Conservation (phyloP, 2,888 invertebrate species). For the Tethea ocularis region DNA sequence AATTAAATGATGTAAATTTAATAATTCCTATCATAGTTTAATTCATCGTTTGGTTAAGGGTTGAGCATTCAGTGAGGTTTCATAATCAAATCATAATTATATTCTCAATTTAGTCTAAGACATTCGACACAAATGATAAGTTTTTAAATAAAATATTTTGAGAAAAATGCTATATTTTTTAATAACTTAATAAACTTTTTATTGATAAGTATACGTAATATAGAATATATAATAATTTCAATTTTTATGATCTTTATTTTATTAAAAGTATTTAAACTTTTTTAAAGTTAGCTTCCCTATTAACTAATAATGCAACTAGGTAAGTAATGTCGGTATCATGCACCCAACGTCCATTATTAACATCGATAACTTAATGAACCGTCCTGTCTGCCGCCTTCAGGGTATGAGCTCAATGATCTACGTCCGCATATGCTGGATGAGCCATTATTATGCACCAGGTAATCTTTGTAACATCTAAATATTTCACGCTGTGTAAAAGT, state of each 20-base stretch:
- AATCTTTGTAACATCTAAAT: not conserved
- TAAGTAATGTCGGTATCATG: not conserved
- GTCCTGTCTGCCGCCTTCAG: slow-evolving; percentile 27
- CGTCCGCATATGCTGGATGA: slow-evolving; percentile 8
- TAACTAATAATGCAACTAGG: not conserved
- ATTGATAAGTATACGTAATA: no score
- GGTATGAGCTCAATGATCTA: slow-evolving; percentile 12
- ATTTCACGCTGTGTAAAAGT: not conserved
- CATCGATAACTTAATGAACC: slow-evolving; percentile 43
- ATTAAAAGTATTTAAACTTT: not conserved
- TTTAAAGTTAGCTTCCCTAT: no score
- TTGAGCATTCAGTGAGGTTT: no score
- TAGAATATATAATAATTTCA: not conserved
- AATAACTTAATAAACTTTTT: no score
- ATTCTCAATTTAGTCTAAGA: no score
- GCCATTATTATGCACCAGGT: not conserved
- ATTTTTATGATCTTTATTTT: not conserved
- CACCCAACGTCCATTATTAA: slow-evolving; percentile 21
- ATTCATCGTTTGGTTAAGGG: not conserved
- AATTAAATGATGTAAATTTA: not conserved
- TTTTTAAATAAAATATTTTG: no score
- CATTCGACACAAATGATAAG: no score
- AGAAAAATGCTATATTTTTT: no score
- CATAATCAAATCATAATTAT: no score
- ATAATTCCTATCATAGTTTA: not conserved